Evolutionary conservation across 1,140 invertebrate species (phyloP), one percentile per base, ranked within the genome.

Genomic region (Scaptomyza graminum): DNA sequence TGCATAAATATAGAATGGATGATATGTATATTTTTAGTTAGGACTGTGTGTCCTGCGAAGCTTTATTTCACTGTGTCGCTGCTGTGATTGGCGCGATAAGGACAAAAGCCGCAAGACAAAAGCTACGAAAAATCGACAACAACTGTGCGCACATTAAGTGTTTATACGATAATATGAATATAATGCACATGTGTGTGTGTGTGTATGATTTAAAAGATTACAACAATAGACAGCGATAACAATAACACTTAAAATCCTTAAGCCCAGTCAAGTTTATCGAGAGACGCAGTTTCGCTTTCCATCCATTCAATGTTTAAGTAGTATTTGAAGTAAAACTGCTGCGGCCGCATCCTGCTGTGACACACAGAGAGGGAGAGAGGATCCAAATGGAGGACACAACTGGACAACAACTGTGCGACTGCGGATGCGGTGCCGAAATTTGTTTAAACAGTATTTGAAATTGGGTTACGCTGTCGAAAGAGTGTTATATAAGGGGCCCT

Each of bases 361-460:
- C 69, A 82, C 64, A 22, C 5, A 50, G 25, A 18, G 7, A 43
- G 11, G 46, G 11, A 51, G 9, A 62, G 11, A 43, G 18, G 50
- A 49, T 49, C 49, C 56, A 60, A 72, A 60, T 69, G 28, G 68
- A 60, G 79, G 57, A 63, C 77, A 71, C 31, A 31, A 13, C 13
- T 69, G 50, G 12, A 41, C 13, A 46, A 31, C 18, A 18, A 11
- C 18, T 31, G 28, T 31, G 28, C 6, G 0, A 22, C 18, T 31
- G 28, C 28, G 41, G 56, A 12, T 59, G 31, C 46, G 77, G 66
- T 76, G 66, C 77, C 62, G 50, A 52, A 87, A 85, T 78, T 85
- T 87, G 78, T 87, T 78, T 82, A 87, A 87, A 54, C 63, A 81
- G 51, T 16, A 80, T 54, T 68, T 56, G 74, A 85, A 85, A 85